Evolutionary conservation across 2,888 invertebrate species (phyloP).

Genomic region (Lottia scabra): DNA sequence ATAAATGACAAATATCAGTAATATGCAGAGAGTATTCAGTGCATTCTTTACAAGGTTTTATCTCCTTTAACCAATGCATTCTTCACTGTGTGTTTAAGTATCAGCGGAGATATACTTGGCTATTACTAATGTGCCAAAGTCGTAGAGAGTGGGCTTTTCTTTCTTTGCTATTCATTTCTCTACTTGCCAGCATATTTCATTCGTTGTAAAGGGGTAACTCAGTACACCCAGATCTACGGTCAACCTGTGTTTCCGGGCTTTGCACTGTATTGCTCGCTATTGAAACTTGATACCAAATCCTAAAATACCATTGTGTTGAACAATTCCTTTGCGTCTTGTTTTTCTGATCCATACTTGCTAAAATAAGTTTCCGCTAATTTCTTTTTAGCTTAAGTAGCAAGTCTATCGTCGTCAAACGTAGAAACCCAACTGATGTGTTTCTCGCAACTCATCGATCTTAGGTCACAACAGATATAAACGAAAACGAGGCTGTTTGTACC

Average conservation of each 20-base stretch:
- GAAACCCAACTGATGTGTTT: too few relatives aligned
- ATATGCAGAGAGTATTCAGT: too few relatives aligned
- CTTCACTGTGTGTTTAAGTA: neutral
- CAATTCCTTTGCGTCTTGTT: too few relatives aligned
- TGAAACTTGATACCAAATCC: neutral
- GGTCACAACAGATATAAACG: constrained; percentile 4
- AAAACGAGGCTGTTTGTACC: constrained; percentile 23
- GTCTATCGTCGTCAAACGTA: too few relatives aligned
- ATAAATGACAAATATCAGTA: too few relatives aligned
- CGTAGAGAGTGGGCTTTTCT: neutral
- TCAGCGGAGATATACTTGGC: constrained; percentile 1
- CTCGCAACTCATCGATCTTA: neutral
- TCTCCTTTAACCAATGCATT: neutral
- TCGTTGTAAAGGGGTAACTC: neutral
- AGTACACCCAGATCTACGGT: constrained; percentile 5
- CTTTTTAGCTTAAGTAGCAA: too few relatives aligned
- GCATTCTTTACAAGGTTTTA: neutral
- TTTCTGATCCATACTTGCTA: too few relatives aligned
- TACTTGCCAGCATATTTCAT: neutral
- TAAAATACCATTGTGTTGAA: neutral
- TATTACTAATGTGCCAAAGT: constrained; percentile 6
- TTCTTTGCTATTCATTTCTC: constrained; percentile 3
- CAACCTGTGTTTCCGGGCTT: constrained; percentile 4
- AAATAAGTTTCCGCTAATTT: too few relatives aligned
- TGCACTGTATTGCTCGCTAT: constrained; percentile 1